Percentiles rank a stretch among this genome's conserved stretches.
Conservation (phyloP, 2,888 invertebrate genomes). For the Capitulum mitella region DNA sequence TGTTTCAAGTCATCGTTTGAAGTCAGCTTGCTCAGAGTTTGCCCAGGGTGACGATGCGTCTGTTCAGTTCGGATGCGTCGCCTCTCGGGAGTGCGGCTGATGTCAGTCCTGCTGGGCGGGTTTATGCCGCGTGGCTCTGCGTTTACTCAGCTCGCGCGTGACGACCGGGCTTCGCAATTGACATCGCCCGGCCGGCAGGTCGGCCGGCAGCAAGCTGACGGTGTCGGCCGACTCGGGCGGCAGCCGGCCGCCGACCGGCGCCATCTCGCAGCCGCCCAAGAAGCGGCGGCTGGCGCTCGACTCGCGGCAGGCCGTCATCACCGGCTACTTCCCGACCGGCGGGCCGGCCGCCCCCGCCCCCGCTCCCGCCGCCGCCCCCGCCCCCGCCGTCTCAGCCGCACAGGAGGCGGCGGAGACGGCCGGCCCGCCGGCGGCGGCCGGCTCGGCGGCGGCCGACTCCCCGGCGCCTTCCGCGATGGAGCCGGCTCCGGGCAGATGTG, state of each 20-base stretch:
- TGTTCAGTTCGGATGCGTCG: too few species aligned
- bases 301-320: background rate
- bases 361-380: background rate
- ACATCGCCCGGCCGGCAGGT: background rate
- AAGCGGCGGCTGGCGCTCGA: background rate
- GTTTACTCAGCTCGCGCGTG: too few species aligned
- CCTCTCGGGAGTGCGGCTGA: too few species aligned
- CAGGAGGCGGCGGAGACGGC: background rate
- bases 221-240: background rate
- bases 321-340: background rate
- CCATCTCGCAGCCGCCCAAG: slow-evolving; percentile 17
- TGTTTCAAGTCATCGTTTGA: too few species aligned
- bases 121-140: too few species aligned
- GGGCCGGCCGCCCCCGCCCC: background rate
- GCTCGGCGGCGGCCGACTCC: background rate
- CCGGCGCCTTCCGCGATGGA: background rate
- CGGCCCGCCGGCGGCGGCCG: background rate
- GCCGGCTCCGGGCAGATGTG: background rate
- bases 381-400: background rate
- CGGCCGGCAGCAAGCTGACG: background rate
- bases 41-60: too few species aligned
- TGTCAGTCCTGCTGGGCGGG: too few species aligned
- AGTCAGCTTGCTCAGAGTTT: too few species aligned
- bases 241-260: background rate
- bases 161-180: too few species aligned